phyloP scores from a whole-genome alignment of 92 coral and sea anemone species.

The Hydrozoanthus gracilis region DNA sequence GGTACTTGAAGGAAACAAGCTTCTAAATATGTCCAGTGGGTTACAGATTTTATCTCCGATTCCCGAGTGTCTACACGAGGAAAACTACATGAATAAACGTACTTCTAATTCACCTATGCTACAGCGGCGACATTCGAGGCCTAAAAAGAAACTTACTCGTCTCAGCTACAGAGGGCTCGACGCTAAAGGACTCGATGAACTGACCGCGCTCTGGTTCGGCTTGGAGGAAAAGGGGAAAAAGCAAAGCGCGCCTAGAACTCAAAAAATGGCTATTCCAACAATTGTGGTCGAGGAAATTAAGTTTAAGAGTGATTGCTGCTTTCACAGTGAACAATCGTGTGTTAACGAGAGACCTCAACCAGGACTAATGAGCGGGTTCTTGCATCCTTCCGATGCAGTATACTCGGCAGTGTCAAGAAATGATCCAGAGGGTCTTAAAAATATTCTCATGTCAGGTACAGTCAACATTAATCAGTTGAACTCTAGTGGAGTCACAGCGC shows the following conservation, averaged over 20 bases:
- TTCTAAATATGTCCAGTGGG: conserved; percentile 10
- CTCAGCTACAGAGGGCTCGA: conserved; percentile 52
- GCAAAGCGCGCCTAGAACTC: conserved; percentile 16
- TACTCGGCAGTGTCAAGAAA: conserved; percentile 85
- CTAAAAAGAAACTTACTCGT: conserved; percentile 82
- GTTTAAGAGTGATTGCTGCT: neutral
- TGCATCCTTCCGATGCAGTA: conserved; percentile 82
- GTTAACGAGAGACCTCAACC: conserved; percentile 26
- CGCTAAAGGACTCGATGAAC: conserved; percentile 22
- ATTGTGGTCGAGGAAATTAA: conserved; percentile 65
- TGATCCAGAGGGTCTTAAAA: conserved; percentile 74
- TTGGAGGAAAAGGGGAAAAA: conserved; percentile 3
- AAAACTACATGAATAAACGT: conserved; percentile 6
- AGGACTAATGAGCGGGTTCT: conserved; percentile 47
- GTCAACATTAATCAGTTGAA: conserved; percentile 81
- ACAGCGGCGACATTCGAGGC: conserved; percentile 48
- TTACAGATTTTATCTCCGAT: conserved; percentile 30
- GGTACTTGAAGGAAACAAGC: conserved; percentile 20
- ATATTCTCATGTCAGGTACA: conserved; percentile 82
- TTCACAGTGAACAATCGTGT: conserved; percentile 1
- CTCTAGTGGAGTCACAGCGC: conserved; percentile 86
- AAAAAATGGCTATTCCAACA: conserved; percentile 55
- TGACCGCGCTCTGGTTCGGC: conserved; percentile 29
- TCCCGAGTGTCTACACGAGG: conserved; percentile 47
- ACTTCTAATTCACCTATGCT: conserved; percentile 34